Evolutionary conservation across 37 sponge, comb jelly and placozoan genomes (phyloP).

Genomic region (Petrosia ficiformis): DNA sequence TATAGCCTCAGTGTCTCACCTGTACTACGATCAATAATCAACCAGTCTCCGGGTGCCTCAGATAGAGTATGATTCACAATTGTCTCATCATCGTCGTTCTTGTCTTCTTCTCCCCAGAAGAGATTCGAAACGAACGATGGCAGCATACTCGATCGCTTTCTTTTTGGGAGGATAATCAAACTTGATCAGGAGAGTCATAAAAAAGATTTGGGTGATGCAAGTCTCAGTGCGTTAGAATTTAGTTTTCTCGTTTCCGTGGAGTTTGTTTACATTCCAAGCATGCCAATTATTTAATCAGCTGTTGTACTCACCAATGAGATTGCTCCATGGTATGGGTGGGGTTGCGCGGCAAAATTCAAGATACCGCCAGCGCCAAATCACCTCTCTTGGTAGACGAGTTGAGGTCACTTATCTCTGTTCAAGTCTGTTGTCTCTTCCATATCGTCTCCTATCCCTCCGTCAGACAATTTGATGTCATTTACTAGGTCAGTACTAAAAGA

Average conservation of each 20-base stretch:
- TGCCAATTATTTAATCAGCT: background rate
- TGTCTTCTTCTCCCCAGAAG: conserved; percentile 43
- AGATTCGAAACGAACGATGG: conserved; percentile 36
- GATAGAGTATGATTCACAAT: conserved; percentile 6
- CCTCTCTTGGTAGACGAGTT: no score
- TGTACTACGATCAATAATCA: conserved; percentile 36
- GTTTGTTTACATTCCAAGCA: conserved; percentile 12
- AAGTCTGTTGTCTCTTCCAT: no score
- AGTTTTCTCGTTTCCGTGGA: conserved; percentile 9
- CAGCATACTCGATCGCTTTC: no score
- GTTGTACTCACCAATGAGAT: background rate
- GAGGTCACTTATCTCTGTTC: no score
- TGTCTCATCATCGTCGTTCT: background rate
- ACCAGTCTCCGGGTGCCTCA: conserved; percentile 52
- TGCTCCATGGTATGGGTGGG: background rate
- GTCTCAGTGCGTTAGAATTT: background rate
- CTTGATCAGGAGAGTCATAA: background rate
- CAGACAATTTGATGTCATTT: no score
- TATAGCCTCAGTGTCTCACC: no score
- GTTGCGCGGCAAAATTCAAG: background rate
- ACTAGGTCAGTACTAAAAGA: no score
- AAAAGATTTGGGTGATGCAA: background rate
- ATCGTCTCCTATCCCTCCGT: no score
- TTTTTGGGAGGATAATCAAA: no score
- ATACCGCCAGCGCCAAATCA: background rate